These are phyloP conservation scores for Cyprinella venusta DNA, from an alignment of 2,797 vertebrate species.

Conservation along the genomic window DNA sequence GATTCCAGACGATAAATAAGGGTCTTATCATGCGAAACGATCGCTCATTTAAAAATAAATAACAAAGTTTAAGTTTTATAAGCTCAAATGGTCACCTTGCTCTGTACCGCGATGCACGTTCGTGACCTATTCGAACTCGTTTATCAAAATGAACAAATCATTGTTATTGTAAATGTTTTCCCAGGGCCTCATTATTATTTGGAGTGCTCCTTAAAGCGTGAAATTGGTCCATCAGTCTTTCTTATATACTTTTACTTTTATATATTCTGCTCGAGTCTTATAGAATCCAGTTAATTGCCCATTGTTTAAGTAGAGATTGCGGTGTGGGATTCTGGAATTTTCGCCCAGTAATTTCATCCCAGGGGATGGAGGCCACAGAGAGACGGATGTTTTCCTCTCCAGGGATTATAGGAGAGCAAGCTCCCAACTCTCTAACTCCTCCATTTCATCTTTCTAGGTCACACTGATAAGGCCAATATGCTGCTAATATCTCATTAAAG, in stretches of 20 bases:
- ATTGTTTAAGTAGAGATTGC: slow-evolving; percentile 26
- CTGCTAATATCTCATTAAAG: slow-evolving; percentile 62
- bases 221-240: background rate
- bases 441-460: slow-evolving; percentile 70
- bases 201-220: background rate
- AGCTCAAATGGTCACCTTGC: no score
- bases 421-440: slow-evolving; percentile 58
- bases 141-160: background rate
- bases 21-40: no score
- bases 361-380: slow-evolving; percentile 55
- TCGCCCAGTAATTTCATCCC: slow-evolving; percentile 45
- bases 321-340: slow-evolving; percentile 28
- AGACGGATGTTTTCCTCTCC: slow-evolving; percentile 63
- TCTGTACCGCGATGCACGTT: no score
- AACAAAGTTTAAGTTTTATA: no score
- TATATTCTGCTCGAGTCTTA: slow-evolving; percentile 6
- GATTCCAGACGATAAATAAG: no score
- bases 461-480: slow-evolving; percentile 66
- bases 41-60: no score
- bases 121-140: no score
- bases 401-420: slow-evolving; percentile 70
- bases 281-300: background rate
- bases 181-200: background rate
- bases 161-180: slow-evolving; percentile 2
- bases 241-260: background rate